Percentiles rank a stretch among this genome's conserved stretches.
Evolutionary conservation across 2,113 vertebrate genomes (phyloP).

Genomic region (Todiramphus chloris): DNA sequence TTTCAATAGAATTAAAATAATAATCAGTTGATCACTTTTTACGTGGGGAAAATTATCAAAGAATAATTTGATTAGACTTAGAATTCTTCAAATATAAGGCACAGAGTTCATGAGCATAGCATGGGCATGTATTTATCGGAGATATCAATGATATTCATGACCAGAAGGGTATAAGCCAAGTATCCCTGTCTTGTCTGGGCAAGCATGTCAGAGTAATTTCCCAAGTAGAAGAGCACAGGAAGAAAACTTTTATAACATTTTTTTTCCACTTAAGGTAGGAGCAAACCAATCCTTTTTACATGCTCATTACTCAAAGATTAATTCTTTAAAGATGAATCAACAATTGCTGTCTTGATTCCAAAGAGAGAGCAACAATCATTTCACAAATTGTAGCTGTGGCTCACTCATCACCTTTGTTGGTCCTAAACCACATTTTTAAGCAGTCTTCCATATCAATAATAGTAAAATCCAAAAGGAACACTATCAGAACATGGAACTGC

Average conservation of each 20-base stretch:
- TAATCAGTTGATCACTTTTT: neutral
- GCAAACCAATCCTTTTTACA: neutral
- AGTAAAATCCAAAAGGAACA: neutral
- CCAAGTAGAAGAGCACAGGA: neutral
- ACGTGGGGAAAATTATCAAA: neutral
- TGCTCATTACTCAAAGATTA: neutral
- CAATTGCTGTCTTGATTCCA: slow-evolving; percentile 12
- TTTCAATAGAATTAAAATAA: neutral
- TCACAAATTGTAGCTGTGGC: neutral
- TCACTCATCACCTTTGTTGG: neutral
- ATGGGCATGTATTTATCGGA: neutral
- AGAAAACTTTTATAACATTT: neutral
- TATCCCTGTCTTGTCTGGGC: neutral
- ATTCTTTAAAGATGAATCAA: neutral
- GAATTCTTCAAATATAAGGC: neutral
- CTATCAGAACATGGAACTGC: neutral
- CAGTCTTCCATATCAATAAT: neutral
- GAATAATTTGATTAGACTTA: neutral
- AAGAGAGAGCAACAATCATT: neutral
- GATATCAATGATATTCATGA: neutral
- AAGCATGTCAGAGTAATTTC: neutral
- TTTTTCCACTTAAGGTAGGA: neutral
- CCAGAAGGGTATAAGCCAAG: neutral
- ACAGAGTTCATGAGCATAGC: neutral
- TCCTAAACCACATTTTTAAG: neutral